These are phyloP conservation scores for Onychomys torridus DNA, from an alignment of 2,797 vertebrate species.

Conservation along the genomic window DNA sequence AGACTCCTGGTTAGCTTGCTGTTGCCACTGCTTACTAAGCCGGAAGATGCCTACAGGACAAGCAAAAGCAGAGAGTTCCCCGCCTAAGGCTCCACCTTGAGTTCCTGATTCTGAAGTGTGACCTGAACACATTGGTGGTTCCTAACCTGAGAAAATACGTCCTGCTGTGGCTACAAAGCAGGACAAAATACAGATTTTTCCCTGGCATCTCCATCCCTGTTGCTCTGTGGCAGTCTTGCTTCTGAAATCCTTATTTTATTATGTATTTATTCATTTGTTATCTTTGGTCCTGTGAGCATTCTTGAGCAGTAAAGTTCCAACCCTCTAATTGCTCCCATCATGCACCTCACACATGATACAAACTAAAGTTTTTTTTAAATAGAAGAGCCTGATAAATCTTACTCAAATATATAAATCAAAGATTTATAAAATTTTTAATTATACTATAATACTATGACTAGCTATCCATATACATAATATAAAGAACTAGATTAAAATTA, in stretches of 20 bases:
- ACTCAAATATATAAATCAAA: conserved; percentile 13
- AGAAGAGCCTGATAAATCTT: neutral
- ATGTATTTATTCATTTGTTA: neutral
- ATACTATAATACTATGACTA: neutral
- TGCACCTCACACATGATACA: neutral
- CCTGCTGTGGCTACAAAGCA: neutral
- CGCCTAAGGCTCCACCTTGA: neutral
- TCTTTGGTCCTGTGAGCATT: neutral
- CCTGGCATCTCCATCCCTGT: neutral
- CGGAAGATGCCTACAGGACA: neutral
- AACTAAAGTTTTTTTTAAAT: neutral
- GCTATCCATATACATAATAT: conserved; percentile 12
- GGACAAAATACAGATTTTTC: neutral
- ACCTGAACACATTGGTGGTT: neutral
- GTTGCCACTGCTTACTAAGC: neutral
- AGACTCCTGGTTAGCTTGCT: neutral
- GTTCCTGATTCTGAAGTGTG: neutral
- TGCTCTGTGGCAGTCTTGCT: neutral
- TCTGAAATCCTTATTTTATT: neutral
- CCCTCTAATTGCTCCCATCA: conserved; percentile 33
- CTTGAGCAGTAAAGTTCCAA: neutral
- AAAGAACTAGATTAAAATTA: conserved; percentile 58
- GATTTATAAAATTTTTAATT: neutral
- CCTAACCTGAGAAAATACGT: neutral
- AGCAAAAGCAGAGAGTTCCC: neutral